Evolutionary conservation across 2,113 vertebrate genomes (phyloP).

Genomic region (Semnopithecus entellus): DNA sequence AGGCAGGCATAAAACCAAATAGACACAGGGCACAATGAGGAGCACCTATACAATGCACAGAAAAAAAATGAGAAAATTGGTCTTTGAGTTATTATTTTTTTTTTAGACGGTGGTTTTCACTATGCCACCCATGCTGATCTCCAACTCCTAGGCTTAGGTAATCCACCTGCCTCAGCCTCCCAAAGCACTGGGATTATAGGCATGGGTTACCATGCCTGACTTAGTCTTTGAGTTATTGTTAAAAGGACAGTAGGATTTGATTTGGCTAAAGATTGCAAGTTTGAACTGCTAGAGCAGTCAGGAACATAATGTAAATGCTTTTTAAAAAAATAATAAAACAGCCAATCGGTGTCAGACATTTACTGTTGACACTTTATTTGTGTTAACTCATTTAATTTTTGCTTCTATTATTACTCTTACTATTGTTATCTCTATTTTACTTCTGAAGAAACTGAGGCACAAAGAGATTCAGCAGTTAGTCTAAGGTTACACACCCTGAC

Average conservation of each 20-base stretch:
- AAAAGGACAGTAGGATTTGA: not conserved
- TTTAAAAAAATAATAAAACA: not conserved
- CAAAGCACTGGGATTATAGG: not conserved
- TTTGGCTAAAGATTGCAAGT: not conserved
- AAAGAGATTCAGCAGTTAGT: not conserved
- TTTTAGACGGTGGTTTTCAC: not conserved
- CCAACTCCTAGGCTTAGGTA: not conserved
- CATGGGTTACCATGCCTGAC: not conserved
- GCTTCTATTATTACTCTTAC: not conserved
- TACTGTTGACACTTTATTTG: not conserved
- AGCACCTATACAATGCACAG: not conserved
- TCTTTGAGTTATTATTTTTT: not conserved
- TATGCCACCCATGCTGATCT: not conserved
- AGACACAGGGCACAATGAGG: not conserved
- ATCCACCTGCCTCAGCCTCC: not conserved
- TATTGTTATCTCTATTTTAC: not conserved
- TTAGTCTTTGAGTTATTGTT: not conserved
- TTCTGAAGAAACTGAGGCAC: not conserved
- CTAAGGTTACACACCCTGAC: not conserved
- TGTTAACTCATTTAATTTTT: constrained; percentile 6
- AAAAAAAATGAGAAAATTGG: not conserved
- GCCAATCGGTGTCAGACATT: not conserved
- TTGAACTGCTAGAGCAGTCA: not conserved
- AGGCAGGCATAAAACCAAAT: not conserved
- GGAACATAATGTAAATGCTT: not conserved